Base-by-base conservation (phyloP, 2,888 invertebrate species). In the Cheilosia vulpina region DNA sequence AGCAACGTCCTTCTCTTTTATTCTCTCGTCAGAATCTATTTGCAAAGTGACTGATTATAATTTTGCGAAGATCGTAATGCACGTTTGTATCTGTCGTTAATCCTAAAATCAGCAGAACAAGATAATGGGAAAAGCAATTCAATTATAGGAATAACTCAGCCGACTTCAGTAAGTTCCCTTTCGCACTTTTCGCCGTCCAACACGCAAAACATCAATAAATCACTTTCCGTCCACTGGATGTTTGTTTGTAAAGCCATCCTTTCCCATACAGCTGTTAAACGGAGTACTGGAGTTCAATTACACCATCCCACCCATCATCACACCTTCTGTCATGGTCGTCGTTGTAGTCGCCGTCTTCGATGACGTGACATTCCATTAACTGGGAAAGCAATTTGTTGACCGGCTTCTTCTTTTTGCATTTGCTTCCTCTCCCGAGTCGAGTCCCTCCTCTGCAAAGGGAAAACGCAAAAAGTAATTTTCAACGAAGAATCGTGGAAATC, bases 301-400 rank as follows among this genome's bases (percentile, higher is more conserved):
- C 65, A 76, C 57, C 50, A 47, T 52, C 55, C 60, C 60, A 24
- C 77, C 62, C 58, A 72, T 47, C 60, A 50, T 66, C 58, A 53
- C 45, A 45, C 19, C 17, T 27, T 34, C 58, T 60, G 43, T 55
- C 53, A 43, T 53, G 62, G 75, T 50, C 41, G 60, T 41, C 43
- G 55, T 62, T 41, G 50, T 53, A 3, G 34, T 57, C 55, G 31
- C 9, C 38, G 38, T 38, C 38, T 11, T 24, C 69, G 58, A 52
- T 45, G 62, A 71, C 50, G 66, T 72, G 77, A 68, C 77, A 83
- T 78, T 66, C 77, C 77, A 82, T 82, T 82, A 72, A 62, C 55
- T 62, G 50, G 41, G 27, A 21, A 72, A 71, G 65, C 69, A 71
- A 65, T 76, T 76, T 68, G 45, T 43, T 72, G 62, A 57, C 66